These are phyloP conservation scores for Dascillus cervinus DNA, from an alignment of 2,888 invertebrate genomes.

Conservation along the genomic window DNA sequence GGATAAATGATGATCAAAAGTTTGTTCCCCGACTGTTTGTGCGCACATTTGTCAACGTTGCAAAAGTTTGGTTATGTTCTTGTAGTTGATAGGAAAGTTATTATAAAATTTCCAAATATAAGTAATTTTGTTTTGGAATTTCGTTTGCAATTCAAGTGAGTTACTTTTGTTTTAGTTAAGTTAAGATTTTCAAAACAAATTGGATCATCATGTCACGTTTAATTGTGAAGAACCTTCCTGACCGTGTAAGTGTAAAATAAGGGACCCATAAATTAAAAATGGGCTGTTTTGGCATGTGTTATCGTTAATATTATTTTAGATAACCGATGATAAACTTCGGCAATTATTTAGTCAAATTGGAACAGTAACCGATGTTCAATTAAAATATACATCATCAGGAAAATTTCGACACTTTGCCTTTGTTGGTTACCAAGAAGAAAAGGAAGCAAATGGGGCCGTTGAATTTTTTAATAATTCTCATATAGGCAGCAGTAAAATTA, in stretches of 20 bases:
- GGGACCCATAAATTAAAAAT: slow-evolving; percentile 50
- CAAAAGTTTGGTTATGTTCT: no score
- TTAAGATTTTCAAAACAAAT: no score
- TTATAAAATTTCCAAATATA: no score
- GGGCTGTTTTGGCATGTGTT: not conserved
- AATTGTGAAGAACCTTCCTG: slow-evolving; percentile 85
- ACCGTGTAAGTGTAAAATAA: no score
- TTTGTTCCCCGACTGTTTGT: no score
- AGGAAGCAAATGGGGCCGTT: slow-evolving; percentile 70
- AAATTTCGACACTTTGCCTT: slow-evolving; percentile 91
- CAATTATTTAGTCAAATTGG: slow-evolving; percentile 74
- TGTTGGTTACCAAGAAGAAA: slow-evolving; percentile 77
- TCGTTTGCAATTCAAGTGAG: no score
- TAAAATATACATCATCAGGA: slow-evolving; percentile 88
- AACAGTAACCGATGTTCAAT: slow-evolving; percentile 83
- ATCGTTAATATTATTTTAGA: slow-evolving; percentile 45
- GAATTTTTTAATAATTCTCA: slow-evolving; percentile 77
- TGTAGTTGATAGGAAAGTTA: no score
- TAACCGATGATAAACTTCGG: slow-evolving; percentile 68
- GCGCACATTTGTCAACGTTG: no score
- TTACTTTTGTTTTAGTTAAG: no score
- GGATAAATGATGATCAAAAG: no score
- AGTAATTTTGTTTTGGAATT: no score
- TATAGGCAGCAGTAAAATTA: slow-evolving; percentile 74
- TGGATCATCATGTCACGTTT: slow-evolving; percentile 90